Percentiles rank a stretch among this genome's conserved stretches.
These are phyloP conservation scores for Cyclargus thomasi DNA, from an alignment of 1,140 invertebrate species.

Conservation along the genomic window DNA sequence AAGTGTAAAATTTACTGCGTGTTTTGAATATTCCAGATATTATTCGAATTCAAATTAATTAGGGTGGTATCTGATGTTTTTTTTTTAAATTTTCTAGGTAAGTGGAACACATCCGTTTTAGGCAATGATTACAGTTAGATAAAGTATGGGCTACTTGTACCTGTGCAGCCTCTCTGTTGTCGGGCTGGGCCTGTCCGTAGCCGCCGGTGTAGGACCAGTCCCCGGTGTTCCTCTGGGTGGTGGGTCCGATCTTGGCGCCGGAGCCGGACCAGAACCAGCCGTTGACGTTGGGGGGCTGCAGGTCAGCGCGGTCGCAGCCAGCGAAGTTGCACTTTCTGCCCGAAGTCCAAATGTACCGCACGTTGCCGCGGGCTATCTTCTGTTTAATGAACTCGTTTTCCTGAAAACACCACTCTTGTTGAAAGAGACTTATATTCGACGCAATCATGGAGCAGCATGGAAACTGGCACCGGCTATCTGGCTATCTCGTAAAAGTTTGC, in stretches of 20 bases:
- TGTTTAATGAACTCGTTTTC: conserved; percentile 94
- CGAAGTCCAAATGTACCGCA: conserved; percentile 91
- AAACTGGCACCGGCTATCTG: too few relatives aligned
- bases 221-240: conserved; percentile 89
- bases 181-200: conserved; percentile 89
- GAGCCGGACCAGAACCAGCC: conserved; percentile 96
- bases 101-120: too few relatives aligned
- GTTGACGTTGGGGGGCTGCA: conserved; percentile 91
- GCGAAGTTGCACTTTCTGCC: conserved; percentile 94
- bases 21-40: too few relatives aligned
- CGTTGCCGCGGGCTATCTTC: conserved; percentile 82
- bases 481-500: too few relatives aligned
- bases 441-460: too few relatives aligned
- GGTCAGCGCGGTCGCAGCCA: conserved; percentile 89
- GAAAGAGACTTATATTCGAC: too few relatives aligned
- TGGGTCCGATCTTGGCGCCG: conserved; percentile 90
- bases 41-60: not conserved
- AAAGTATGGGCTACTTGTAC: conserved; percentile 63
- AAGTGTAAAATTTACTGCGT: not conserved
- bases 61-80: not conserved
- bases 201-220: conserved; percentile 93
- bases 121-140: too few relatives aligned
- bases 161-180: conserved; percentile 92
- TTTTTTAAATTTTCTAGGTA: too few relatives aligned
- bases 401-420: conserved; percentile 39